A percentile compares a stretch with the other conserved stretches of the same genome.
Conservation (phyloP, 2,113 vertebrate species). For the Austrofundulus limnaeus region DNA sequence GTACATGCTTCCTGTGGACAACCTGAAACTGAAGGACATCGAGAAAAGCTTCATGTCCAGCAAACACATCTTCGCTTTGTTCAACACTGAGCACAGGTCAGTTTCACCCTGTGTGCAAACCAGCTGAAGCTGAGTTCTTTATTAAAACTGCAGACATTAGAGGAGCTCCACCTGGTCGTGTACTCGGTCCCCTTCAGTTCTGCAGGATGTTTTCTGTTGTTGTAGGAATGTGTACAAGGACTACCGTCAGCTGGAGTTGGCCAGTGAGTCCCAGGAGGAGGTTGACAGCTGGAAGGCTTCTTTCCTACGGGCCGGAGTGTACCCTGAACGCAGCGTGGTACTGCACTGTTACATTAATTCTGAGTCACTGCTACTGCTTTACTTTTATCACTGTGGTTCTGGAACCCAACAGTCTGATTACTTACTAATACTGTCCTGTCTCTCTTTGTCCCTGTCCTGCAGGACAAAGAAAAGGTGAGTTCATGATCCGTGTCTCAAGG, state of each 20-base stretch:
- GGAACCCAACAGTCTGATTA: neutral
- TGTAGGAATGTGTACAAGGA: slow-evolving; percentile 94
- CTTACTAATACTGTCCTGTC: neutral
- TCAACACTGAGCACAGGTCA: slow-evolving; percentile 95
- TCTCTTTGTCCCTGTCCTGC: neutral
- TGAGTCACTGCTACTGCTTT: neutral
- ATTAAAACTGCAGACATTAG: neutral
- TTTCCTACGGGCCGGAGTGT: slow-evolving; percentile 93
- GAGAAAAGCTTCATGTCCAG: slow-evolving; percentile 99
- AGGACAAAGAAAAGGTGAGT: slow-evolving; percentile 75
- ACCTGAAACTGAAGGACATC: slow-evolving; percentile 92
- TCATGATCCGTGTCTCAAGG: neutral
- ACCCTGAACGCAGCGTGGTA: slow-evolving; percentile 91
- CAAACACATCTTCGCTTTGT: slow-evolving; percentile 95
- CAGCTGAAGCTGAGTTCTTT: no score
- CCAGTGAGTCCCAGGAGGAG: slow-evolving; percentile 94
- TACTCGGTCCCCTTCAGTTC: neutral
- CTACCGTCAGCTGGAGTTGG: slow-evolving; percentile 93
- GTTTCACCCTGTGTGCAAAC: neutral
- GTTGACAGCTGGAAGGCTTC: slow-evolving; percentile 96
- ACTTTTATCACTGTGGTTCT: neutral
- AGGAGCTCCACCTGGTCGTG: neutral
- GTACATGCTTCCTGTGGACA: slow-evolving; percentile 95
- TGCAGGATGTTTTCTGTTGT: neutral
- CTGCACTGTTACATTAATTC: neutral